These are phyloP conservation scores for Mobula hypostoma DNA, from an alignment of 2,113 vertebrate species.

Conservation along the genomic window DNA sequence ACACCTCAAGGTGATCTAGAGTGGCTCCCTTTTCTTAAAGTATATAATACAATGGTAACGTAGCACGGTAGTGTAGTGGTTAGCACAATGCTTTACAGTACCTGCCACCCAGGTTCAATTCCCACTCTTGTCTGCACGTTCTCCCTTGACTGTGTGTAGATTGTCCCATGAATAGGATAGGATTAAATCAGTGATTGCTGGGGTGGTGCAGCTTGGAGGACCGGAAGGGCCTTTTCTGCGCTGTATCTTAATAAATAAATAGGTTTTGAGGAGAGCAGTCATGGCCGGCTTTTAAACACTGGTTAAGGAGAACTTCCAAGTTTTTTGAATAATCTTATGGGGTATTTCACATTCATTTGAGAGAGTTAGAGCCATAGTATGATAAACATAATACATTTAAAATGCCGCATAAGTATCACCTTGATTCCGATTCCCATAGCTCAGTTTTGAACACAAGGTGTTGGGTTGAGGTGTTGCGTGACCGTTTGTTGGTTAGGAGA, in stretches of 20 bases:
- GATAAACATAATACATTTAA: not conserved
- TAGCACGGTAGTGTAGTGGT: too few species aligned
- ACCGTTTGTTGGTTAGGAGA: not conserved
- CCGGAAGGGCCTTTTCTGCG: too few species aligned
- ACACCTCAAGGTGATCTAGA: not conserved
- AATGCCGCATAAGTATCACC: not conserved
- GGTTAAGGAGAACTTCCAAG: not conserved
- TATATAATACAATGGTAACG: too few species aligned
- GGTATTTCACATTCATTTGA: not conserved
- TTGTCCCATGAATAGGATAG: too few species aligned
- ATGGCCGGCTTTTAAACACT: not conserved
- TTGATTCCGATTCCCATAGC: not conserved
- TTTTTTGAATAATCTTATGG: not conserved
- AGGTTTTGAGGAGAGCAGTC: not conserved
- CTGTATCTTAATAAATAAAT: too few species aligned
- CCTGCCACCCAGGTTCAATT: too few species aligned
- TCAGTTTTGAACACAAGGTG: not conserved
- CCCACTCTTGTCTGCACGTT: too few species aligned
- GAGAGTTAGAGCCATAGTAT: not conserved
- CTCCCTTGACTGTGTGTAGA: too few species aligned
- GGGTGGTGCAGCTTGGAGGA: too few species aligned
- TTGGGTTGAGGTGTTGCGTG: not conserved
- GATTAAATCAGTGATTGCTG: too few species aligned
- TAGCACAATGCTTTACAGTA: too few species aligned
- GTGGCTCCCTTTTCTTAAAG: not conserved